A percentile compares a stretch with the other conserved stretches of the same genome.
phyloP scores from a whole-genome alignment of 2,797 vertebrate genomes.

The Propithecus deckenii region DNA sequence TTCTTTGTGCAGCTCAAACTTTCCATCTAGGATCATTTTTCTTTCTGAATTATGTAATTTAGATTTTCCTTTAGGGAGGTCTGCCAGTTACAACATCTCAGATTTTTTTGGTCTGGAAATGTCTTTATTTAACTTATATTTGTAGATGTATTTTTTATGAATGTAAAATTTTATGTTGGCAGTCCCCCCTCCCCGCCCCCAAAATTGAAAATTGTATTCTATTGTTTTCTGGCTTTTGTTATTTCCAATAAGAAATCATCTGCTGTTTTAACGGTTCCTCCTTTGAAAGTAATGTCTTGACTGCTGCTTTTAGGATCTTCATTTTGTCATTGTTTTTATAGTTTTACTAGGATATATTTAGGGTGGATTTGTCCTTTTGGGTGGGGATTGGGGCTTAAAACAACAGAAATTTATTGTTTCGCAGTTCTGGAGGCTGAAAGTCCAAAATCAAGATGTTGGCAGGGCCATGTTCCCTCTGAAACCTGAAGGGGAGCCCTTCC shows the following conservation, averaged over 20 bases:
- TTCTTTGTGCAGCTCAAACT: too few species aligned
- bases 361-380: neutral
- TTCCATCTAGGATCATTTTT: too few species aligned
- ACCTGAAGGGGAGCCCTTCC: too few species aligned
- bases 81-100: neutral
- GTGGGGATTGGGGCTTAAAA: too few species aligned
- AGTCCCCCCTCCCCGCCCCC: neutral
- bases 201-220: neutral
- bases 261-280: neutral
- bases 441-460: too few species aligned
- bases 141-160: neutral
- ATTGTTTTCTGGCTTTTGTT: neutral
- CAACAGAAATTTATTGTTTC: too few species aligned
- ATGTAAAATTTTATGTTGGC: neutral
- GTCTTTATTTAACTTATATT: neutral
- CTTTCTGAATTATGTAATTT: too few species aligned
- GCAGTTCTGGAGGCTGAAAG: too few species aligned
- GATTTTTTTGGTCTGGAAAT: neutral
- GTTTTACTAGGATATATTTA: neutral
- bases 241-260: neutral
- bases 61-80: too few species aligned
- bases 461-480: too few species aligned
- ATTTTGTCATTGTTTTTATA: neutral
- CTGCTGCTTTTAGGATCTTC: neutral
- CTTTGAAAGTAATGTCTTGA: neutral